Conservation (phyloP, 2,113 vertebrate genomes). For the Corythoichthys intestinalis region DNA sequence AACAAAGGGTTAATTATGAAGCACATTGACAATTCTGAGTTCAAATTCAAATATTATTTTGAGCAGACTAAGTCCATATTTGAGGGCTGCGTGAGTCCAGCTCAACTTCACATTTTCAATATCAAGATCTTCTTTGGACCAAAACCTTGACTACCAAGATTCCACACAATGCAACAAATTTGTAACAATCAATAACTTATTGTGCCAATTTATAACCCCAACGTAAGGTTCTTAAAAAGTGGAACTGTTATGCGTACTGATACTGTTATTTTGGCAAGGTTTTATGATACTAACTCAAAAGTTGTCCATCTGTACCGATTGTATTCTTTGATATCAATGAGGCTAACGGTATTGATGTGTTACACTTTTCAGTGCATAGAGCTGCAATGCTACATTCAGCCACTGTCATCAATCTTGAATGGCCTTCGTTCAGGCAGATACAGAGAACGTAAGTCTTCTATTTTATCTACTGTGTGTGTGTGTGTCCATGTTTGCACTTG, state of each 20-base stretch:
- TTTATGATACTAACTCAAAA: not conserved
- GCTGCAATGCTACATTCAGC: constrained; percentile 76
- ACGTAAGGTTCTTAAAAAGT: not conserved
- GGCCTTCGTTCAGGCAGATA: constrained; percentile 77
- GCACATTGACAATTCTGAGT: not conserved
- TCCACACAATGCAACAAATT: not conserved
- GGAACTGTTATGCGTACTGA: not conserved
- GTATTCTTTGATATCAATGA: not conserved
- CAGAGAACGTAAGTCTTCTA: constrained; percentile 71
- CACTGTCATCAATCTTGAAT: constrained; percentile 74
- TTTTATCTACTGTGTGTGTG: constrained; percentile 7
- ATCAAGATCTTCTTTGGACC: not conserved
- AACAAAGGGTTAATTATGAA: not conserved
- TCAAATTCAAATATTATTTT: not conserved
- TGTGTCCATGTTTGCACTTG: constrained; percentile 3
- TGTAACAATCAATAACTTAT: not conserved
- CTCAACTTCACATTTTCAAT: not conserved
- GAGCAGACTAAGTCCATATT: not conserved
- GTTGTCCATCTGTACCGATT: not conserved
- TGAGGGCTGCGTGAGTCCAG: not conserved
- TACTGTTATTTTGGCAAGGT: not conserved
- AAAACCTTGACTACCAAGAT: not conserved
- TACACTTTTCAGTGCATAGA: constrained; percentile 67
- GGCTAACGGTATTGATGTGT: not conserved
- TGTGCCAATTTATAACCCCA: not conserved